phyloP scores from a whole-genome alignment of 2,113 vertebrate species.

The Eira barbara region DNA sequence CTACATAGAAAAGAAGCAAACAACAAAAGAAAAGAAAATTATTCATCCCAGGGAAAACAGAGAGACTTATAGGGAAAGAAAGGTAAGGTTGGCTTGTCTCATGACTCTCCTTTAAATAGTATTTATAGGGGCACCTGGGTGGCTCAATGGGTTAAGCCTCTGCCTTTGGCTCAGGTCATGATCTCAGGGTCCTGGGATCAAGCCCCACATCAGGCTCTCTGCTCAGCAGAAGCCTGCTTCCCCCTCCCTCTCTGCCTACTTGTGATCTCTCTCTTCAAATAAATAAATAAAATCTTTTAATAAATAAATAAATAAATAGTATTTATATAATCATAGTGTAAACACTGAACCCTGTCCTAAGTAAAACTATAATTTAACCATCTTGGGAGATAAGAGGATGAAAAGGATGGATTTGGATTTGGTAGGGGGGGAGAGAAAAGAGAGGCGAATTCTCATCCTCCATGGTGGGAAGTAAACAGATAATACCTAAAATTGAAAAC shows the following conservation, averaged over 20 bases:
- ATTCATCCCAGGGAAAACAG: neutral
- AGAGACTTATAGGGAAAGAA: neutral
- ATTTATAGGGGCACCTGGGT: neutral
- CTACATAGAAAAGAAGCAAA: neutral
- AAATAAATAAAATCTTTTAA: too few relatives aligned
- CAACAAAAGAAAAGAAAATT: neutral
- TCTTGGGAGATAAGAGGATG: neutral
- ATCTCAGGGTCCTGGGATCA: too few relatives aligned
- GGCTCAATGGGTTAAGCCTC: too few relatives aligned
- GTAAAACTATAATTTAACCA: neutral
- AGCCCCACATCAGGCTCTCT: too few relatives aligned
- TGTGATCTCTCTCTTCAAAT: too few relatives aligned
- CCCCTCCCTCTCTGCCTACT: too few relatives aligned
- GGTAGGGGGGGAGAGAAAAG: neutral
- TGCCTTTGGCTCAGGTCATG: too few relatives aligned
- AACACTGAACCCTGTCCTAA: neutral
- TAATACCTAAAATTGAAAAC: neutral
- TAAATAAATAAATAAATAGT: neutral
- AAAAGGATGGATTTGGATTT: neutral
- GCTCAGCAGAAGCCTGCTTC: too few relatives aligned
- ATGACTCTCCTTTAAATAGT: neutral
- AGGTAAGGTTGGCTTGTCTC: neutral
- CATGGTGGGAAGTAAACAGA: neutral
- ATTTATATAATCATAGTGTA: neutral
- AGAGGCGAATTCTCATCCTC: neutral